Evolutionary conservation across 2,888 invertebrate species (phyloP), one percentile per base, ranked within the genome.

Genomic region (Stratiomys singularior): DNA sequence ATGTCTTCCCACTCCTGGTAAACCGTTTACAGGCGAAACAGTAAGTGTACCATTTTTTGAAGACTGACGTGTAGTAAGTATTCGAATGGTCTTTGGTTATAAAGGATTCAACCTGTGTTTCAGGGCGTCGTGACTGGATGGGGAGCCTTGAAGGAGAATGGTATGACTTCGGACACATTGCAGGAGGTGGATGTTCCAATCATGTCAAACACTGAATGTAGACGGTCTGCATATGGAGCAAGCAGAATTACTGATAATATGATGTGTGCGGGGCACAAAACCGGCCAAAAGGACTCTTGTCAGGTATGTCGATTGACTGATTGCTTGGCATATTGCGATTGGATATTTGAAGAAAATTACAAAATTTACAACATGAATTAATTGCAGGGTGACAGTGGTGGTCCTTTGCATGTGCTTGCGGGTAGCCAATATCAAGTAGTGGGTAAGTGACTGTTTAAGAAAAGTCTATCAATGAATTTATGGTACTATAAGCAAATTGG

Each of bases 131-230:
- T 92, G 5, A 91, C 92, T 0, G 95, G 95, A 1, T 95, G 95
- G 95, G 95, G 95, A 1, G 93, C 93, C 1, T 90, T 91, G 0
- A 89, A 90, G 80, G 93, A 93, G 82, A 90, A 91, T 18, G 95
- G 95, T 0, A 87, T 90, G 9, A 89, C 92, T 4, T 92, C 94
- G 0, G 89, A 89, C 78, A 91, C 90, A 9, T 87, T 96, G 56
- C 91, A 92, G 84, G 94, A 95, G 89, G 95, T 96, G 5, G 87
- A 85, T 69, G 92, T 93, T n/a, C 93, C 93, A 7, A 92, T 93
- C 81, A 86, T 93, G 82, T 90, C 92, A 0, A 92, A 93, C 58
- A 83, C 93, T 0, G 88, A 85, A 1, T 87, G 87, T 79, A 83
- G 83, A 63, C 83, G 82, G 76, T 85, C 83, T 63, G 85, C 85